These are phyloP conservation scores for Bovichtus variegatus DNA, from an alignment of 2,797 vertebrate genomes.

Conservation along the genomic window DNA sequence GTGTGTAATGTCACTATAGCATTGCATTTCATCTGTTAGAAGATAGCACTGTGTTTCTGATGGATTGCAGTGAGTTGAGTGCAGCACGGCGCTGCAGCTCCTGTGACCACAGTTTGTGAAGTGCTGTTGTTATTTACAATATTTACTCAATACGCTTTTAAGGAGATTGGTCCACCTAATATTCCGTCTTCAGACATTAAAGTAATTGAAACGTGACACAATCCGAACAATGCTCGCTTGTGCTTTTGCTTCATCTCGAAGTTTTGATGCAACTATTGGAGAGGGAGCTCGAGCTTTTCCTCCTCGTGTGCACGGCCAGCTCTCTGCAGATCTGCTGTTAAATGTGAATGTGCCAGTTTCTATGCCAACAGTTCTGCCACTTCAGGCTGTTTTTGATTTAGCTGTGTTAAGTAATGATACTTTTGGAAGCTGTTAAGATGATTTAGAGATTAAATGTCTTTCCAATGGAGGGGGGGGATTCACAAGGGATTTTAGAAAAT, in stretches of 20 bases:
- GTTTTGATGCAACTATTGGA: conserved; percentile 32
- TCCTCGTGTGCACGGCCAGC: conserved; percentile 39
- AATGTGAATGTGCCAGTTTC: conserved; percentile 69
- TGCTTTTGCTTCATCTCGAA: conserved; percentile 34
- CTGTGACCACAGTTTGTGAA: conserved; percentile 12
- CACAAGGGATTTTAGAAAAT: conserved; percentile 24
- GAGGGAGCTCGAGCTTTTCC: conserved; percentile 40
- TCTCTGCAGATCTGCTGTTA: conserved; percentile 65
- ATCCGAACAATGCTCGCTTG: conserved; percentile 17
- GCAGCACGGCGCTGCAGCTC: conserved; percentile 28
- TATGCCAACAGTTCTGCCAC: conserved; percentile 79
- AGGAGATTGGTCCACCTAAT: conserved; percentile 48
- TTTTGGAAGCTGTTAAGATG: conserved; percentile 63
- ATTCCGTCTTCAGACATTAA: conserved; percentile 50
- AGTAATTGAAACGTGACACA: conserved; percentile 50
- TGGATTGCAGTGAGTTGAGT: conserved; percentile 35
- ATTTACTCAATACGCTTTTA: conserved; percentile 47
- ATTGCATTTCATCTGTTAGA: conserved; percentile 2
- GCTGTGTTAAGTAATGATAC: conserved; percentile 62
- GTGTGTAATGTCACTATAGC: neutral
- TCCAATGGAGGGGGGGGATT: conserved; percentile 22
- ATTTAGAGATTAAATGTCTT: conserved; percentile 62
- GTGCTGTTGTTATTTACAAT: conserved; percentile 42
- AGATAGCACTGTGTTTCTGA: conserved; percentile 10
- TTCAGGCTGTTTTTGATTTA: conserved; percentile 76